Evolutionary conservation across 2,888 invertebrate genomes (phyloP), one percentile per base, ranked within the genome.

Genomic region (Pammene fasciana): DNA sequence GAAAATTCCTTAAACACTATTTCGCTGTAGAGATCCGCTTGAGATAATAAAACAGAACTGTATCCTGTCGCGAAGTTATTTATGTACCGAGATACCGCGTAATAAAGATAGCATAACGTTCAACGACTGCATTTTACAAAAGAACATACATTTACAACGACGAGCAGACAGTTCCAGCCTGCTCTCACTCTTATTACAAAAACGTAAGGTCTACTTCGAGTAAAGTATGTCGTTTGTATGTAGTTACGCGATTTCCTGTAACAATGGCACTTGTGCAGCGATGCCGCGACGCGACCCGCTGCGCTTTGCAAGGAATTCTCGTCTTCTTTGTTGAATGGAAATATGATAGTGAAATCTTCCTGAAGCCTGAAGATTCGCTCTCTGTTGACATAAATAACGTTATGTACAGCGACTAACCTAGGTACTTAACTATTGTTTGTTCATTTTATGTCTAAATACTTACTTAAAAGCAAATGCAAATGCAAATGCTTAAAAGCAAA

Each of bases 11-110:
- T 26, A 26, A 4, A 26, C n/a, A n/a, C n/a, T n/a, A n/a, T n/a
- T 13, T 14, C 48, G 16, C 48, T 16, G 8, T 10, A 18, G 16
- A 50, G 16, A 50, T 4, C 26, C 26, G 26, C 26, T 18, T 4
- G 0, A 50, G 11, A 50, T n/a, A 59, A 59, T 34, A 59, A 59
- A 59, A 45, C 18, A 59, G 45, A 26, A 50, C 11, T 46, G 59
- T 45, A 10, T 34, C 26, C 26, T 26, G 26, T n/a, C 59, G 59
- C 26, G 45, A 5, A 34, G 59, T 34, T 46, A 59, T 59, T 59
- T 46, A 59, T 45, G 34, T 9, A 6, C 34, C 45, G 45, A 8
- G 59, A 59, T 59, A 46, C 59, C 59, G 14, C 18, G n/a, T 14
- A n/a, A 34, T 10, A 46, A 43, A 45, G 41, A 41, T 41, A 56